phyloP scores from a whole-genome alignment of 2,888 invertebrate genomes.

The Euphydryas editha region DNA sequence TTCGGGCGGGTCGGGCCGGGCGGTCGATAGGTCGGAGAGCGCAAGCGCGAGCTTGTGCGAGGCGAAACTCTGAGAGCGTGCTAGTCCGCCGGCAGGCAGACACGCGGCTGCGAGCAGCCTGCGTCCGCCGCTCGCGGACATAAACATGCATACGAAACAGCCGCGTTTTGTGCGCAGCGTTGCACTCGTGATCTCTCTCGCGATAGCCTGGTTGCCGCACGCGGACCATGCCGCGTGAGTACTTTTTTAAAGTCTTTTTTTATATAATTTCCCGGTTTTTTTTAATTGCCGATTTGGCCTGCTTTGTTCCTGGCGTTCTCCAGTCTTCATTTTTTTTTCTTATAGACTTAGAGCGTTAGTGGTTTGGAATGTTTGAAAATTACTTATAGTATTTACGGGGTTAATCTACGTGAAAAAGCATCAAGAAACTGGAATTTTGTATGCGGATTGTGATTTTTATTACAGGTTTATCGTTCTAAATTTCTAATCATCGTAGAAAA shows the following conservation, averaged over 20 bases:
- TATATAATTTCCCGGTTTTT: not conserved
- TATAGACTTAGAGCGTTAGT: too few relatives aligned
- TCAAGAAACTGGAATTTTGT: too few relatives aligned
- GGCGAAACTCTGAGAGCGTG: constrained; percentile 51
- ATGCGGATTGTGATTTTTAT: too few relatives aligned
- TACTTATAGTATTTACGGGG: too few relatives aligned
- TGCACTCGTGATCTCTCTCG: constrained; percentile 69
- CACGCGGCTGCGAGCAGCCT: constrained; percentile 73
- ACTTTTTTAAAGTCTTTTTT: constrained; percentile 35
- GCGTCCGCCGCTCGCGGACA: constrained; percentile 63
- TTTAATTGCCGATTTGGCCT: not conserved
- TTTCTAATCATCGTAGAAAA: too few relatives aligned
- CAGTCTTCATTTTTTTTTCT: not conserved
- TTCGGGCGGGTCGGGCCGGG: constrained; percentile 30
- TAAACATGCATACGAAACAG: constrained; percentile 70
- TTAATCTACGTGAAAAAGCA: too few relatives aligned
- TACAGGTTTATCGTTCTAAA: too few relatives aligned
- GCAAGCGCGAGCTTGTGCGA: constrained; percentile 67
- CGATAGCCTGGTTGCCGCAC: constrained; percentile 68
- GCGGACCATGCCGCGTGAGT: constrained; percentile 75
- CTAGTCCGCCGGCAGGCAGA: constrained; percentile 71
- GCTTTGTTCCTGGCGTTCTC: not conserved
- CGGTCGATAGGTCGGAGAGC: constrained; percentile 70
- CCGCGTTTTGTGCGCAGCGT: constrained; percentile 70
- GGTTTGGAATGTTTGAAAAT: too few relatives aligned